Evolutionary conservation across 2,113 vertebrate genomes (phyloP), one percentile per base, ranked within the genome.

Genomic region (Paramormyrops kingsleyae): DNA sequence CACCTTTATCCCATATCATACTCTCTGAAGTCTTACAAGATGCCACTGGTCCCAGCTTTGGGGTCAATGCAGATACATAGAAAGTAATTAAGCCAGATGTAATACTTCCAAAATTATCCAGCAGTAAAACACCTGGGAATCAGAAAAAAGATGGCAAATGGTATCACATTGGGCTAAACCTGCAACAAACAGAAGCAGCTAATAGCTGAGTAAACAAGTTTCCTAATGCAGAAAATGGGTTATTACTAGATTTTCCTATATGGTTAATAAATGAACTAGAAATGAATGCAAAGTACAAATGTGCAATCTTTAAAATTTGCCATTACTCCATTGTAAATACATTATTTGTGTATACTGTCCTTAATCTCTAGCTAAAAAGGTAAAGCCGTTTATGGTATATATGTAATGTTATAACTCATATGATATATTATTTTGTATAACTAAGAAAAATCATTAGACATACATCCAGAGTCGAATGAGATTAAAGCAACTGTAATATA

Each of bases 71-170:
- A 31, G 91, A 10, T 21, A 95, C 95, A n/a, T 95, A 94, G 86
- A 95, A 95, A 92, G 89, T 94, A 4, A 92, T 92, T 1, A 94
- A 93, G 42, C 93, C 94, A 27, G 91, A 93, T 24, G 88, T 90
- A 17, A 13, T n/a, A 74, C 47, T 52, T 4, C n/a, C 13, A 52
- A 52, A 52, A 24, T 0, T 24, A 59, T 52, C 94, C 93, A 0
- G 62, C 90, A 6, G 66, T 93, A 89, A 89, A 0, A 66, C 90
- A 59, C 50, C 89, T 21, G 90, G 62, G 17, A 47, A 80, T n/a
- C 77, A 93, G 74, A 92, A 93, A 53, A 31, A 47, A 53, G 13
- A 27, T 50, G 44, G 66, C 19, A 84, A 77, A 66, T 39, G n/a
- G 31, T 77, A 77, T 39, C 5, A 42, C 9, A n/a, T n/a, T 88